Base-by-base conservation (phyloP, 2,113 vertebrate species). In the Junco hyemalis region DNA sequence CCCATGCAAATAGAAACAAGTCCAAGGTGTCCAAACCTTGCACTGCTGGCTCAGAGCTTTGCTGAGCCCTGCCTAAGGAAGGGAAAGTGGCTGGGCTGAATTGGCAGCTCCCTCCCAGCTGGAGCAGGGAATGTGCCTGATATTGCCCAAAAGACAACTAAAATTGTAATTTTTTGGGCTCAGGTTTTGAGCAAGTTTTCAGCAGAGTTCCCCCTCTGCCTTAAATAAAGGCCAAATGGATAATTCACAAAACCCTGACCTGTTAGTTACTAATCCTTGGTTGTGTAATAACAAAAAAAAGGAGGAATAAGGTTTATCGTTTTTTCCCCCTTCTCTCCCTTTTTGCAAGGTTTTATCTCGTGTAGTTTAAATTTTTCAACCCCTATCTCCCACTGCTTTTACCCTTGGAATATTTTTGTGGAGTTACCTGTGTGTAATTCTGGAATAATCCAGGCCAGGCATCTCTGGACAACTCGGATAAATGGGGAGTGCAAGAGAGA, bases 321-420 rank as follows among this genome's bases (percentile, higher is more conserved):
- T 0, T 8, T 61, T 33, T 44, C n/a, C 3, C 8, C 9, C 9
- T 6, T 7, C 14, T 16, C 16, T 21, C 5, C 4, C 25, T 24
- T 5, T 76, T 65, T 31, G 4, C 20, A 38, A 59, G 19, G 25
- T 54, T 90, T 54, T 54, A 53, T 81, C 60, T 57, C 57, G 24
- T 53, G 29, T 61, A 45, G 12, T 78, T 94, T 81, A 61, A 51
- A 71, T 68, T 66, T 25, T 79, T 72, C 40, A 57, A 4, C 18
- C 23, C 45, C 14, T 88, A 29, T 50, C 45, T 81, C 28, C 22
- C 42, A 8, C 24, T 68, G 29, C 28, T 73, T 81, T 92, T 84
- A 14, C 53, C 29, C 51, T 44, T 53, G 66, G 73, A 54, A 36
- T 57, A 40, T 63, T 87, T 73, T 59, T 82, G 77, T n/a, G 57